A percentile compares a stretch with the other conserved stretches of the same genome.
Evolutionary conservation across 1,140 invertebrate species (phyloP).

Genomic region (Mercenaria mercenaria): DNA sequence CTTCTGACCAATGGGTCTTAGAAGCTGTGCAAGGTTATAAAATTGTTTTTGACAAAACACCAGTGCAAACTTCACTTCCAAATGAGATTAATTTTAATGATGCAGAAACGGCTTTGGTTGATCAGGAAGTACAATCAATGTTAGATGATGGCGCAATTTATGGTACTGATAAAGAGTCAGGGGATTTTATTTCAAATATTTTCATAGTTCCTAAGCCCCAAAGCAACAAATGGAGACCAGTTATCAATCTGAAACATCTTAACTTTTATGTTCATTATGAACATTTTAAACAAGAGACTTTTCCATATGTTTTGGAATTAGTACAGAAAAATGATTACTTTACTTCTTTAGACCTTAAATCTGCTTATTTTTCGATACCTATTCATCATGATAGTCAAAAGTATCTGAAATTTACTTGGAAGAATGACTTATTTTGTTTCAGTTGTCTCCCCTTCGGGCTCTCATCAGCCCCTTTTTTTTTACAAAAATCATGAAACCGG

Average conservation of each 20-base stretch:
- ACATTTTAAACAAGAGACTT: constrained; percentile 71
- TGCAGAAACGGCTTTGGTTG: not conserved
- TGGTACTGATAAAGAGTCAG: not conserved
- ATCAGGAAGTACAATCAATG: constrained; percentile 18
- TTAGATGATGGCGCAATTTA: constrained; percentile 14
- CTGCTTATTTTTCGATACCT: constrained; percentile 62
- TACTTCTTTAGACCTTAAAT: constrained; percentile 58
- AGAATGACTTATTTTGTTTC: constrained; percentile 33
- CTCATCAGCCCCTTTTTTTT: constrained; percentile 33
- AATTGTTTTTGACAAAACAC: constrained; percentile 21
- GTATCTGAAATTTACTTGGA: constrained; percentile 67
- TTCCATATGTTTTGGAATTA: constrained; percentile 41
- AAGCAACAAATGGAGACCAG: constrained; percentile 58
- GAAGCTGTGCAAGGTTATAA: constrained; percentile 20
- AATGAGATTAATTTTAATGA: constrained; percentile 5
- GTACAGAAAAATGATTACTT: too few species aligned
- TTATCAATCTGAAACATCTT: constrained; percentile 41
- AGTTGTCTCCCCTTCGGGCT: too few species aligned
- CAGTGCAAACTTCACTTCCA: not conserved
- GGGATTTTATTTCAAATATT: constrained; percentile 68
- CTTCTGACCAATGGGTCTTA: constrained; percentile 20
- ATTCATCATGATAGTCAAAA: constrained; percentile 44
- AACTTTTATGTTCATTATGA: constrained; percentile 66
- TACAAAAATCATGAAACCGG: constrained; percentile 43
- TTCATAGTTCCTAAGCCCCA: constrained; percentile 67